Percentiles rank a stretch among this genome's conserved stretches.
phyloP scores from a whole-genome alignment of 2,888 invertebrate species.

The Merodon equestris region DNA sequence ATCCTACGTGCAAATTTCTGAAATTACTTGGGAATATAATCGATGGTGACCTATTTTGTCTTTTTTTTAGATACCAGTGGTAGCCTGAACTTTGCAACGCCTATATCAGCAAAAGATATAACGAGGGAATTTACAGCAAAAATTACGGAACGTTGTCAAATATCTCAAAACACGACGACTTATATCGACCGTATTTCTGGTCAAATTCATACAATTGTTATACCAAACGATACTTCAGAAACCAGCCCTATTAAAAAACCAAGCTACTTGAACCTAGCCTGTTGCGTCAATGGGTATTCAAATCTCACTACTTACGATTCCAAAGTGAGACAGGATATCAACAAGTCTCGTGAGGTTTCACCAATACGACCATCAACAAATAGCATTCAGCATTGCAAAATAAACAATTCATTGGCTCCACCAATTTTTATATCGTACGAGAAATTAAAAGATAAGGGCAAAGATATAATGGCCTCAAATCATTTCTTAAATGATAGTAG shows the following conservation, averaged over 20 bases:
- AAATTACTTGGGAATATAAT: background rate
- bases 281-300: slow-evolving; percentile 94
- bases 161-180: slow-evolving; percentile 73
- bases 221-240: slow-evolving; percentile 69
- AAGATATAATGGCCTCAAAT: slow-evolving; percentile 50
- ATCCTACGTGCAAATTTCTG: too few species aligned
- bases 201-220: slow-evolving; percentile 76
- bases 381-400: slow-evolving; percentile 79
- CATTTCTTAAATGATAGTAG: slow-evolving; percentile 70
- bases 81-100: slow-evolving; percentile 83
- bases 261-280: slow-evolving; percentile 92
- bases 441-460: slow-evolving; percentile 26
- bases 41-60: background rate
- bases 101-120: slow-evolving; percentile 81
- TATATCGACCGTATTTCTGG: slow-evolving; percentile 74
- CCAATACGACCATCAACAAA: slow-evolving; percentile 82
- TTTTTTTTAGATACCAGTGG: slow-evolving; percentile 80
- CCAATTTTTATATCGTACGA: slow-evolving; percentile 73
- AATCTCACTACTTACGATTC: slow-evolving; percentile 92
- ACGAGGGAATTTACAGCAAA: slow-evolving; percentile 83
- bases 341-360: slow-evolving; percentile 86
- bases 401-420: slow-evolving; percentile 81
- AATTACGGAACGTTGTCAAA: slow-evolving; percentile 80
- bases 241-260: slow-evolving; percentile 84
- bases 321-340: slow-evolving; percentile 86